Evolutionary conservation across 2,797 vertebrate species (phyloP).

Genomic region (Geotrypetes seraphini): DNA sequence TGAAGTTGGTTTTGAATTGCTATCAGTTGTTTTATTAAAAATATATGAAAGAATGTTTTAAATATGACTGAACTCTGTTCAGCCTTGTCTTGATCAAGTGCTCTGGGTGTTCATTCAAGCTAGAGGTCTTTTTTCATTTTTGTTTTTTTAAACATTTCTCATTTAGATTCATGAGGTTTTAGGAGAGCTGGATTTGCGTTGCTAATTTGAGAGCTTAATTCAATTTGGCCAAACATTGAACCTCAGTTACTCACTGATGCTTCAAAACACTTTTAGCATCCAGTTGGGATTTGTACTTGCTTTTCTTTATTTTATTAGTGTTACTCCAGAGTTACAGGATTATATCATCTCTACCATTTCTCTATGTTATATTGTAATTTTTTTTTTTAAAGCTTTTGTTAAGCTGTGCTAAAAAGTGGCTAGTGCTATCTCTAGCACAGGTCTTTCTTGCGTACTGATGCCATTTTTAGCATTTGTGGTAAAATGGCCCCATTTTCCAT

Average conservation of each 20-base stretch:
- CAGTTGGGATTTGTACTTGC: too few relatives aligned
- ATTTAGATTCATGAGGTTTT: constrained; percentile 22
- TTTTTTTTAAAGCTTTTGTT: too few relatives aligned
- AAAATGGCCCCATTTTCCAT: too few relatives aligned
- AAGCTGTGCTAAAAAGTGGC: too few relatives aligned
- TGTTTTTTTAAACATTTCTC: constrained; percentile 13
- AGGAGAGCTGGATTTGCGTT: constrained; percentile 32
- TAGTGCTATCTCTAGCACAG: too few relatives aligned
- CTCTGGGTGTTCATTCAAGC: constrained; percentile 25
- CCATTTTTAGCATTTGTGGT: too few relatives aligned
- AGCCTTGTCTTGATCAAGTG: constrained; percentile 26
- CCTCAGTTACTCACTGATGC: constrained; percentile 28
- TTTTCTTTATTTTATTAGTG: too few relatives aligned
- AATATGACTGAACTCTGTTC: constrained; percentile 52
- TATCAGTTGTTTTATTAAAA: constrained; percentile 82
- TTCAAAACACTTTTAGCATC: too few relatives aligned
- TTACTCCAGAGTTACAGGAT: too few relatives aligned
- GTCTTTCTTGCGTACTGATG: too few relatives aligned
- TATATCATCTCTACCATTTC: too few relatives aligned
- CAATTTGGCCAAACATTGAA: constrained; percentile 42
- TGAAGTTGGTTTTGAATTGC: constrained; percentile 71
- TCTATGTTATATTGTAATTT: too few relatives aligned
- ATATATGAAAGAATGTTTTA: constrained; percentile 71
- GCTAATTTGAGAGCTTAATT: constrained; percentile 49
- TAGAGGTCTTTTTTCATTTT: constrained; percentile 24